These are phyloP conservation scores for Brotula barbata DNA, from an alignment of 2,797 vertebrate species.

Conservation along the genomic window DNA sequence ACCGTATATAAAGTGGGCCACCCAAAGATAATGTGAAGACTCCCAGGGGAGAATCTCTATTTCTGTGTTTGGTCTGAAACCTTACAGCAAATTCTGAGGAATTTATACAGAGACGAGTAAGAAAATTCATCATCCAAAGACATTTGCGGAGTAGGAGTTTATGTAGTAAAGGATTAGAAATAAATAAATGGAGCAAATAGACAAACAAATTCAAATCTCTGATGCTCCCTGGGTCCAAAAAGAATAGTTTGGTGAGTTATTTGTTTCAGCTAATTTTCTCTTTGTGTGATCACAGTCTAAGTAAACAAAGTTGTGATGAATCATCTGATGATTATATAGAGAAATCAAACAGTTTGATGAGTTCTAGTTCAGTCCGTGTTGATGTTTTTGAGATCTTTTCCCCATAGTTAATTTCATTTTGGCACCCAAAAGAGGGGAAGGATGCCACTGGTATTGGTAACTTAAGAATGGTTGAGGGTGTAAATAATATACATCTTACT, in stretches of 20 bases:
- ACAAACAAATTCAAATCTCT: no score
- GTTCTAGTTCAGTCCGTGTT: no score
- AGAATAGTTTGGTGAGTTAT: no score
- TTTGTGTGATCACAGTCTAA: no score
- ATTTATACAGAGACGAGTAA: no score
- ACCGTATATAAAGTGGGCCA: not conserved
- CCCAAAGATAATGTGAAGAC: not conserved
- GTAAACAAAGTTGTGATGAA: not conserved
- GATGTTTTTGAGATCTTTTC: slow-evolving; percentile 13
- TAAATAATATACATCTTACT: slow-evolving; percentile 9
- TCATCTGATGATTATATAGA: no score
- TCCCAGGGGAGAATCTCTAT: not conserved
- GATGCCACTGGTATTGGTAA: no score
- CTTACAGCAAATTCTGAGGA: not conserved
- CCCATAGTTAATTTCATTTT: slow-evolving; percentile 27
- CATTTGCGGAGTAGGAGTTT: no score
- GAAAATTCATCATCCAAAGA: no score
- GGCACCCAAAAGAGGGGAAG: slow-evolving; percentile 23
- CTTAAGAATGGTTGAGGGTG: not conserved
- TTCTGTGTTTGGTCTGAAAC: slow-evolving; percentile 22
- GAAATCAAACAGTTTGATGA: no score
- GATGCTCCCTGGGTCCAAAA: no score
- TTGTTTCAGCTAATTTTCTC: no score
- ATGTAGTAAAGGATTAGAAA: not conserved
- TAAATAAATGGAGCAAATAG: not conserved